Base-by-base conservation (phyloP, 2,113 vertebrate genomes). In the Thalassarche chlororhynchos region DNA sequence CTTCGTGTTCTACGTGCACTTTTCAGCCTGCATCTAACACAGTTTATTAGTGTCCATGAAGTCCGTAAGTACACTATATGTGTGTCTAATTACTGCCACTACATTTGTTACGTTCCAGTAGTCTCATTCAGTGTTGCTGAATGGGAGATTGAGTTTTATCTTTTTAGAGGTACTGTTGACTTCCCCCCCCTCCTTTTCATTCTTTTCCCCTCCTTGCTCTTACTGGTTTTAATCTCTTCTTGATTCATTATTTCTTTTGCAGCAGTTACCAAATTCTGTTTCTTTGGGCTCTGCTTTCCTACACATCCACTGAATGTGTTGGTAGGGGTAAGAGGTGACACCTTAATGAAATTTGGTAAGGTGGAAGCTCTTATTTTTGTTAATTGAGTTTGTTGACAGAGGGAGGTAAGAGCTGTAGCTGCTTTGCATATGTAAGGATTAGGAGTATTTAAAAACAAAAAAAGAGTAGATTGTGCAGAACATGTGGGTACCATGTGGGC, bases 41-140 rank as follows among this genome's bases (percentile, higher is more conserved):
- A n/a, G 6, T 31, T 58, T 84, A 14, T 49, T 24, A 16, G 74
- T 10, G 20, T 66, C 26, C 47, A 0, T 34, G 19, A 24, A 32
- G 34, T 75, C 66, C 12, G 3, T 5, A 18, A 49, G 23, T 54
- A 11, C 5, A 2, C n/a, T 2, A 0, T 12, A 3, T 25, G 42
- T n/a, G 31, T 87, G n/a, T 58, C n/a, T 57, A 3, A 52, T 13
- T 52, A 8, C 49, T 84, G 69, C 42, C n/a, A 1, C 55, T 49
- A 25, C 14, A 0, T 79, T 46, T 38, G 24, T 36, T 34, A 24
- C 4, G 1, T 72, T 68, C n/a, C 61, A n/a, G 16, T 60, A 12
- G 46, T 24, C 38, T 75, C n/a, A 11, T 18, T 77, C 16, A 19
- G 29, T 14, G 19, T 20, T 54, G 38, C 38, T 40, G 74, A 74